Percentiles rank a stretch among this genome's conserved stretches.
Conservation (phyloP, 2,797 vertebrate genomes). For the Halcyon chelicuti region DNA sequence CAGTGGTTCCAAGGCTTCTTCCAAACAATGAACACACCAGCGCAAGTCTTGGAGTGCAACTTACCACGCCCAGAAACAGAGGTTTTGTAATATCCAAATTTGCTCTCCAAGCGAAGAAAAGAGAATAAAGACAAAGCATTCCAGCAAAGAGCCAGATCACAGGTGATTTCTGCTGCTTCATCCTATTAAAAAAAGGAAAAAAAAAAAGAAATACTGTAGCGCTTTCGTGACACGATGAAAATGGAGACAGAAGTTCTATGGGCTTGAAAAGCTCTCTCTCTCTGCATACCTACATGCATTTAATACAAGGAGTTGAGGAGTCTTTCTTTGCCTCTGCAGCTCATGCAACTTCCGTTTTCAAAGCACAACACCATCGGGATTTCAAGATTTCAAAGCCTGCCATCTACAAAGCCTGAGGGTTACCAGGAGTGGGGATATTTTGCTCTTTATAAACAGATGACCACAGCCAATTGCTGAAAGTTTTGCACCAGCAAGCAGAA, state of each 20-base stretch:
- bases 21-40: fast-evolving
- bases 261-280: background rate
- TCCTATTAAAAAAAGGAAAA: conserved; percentile 69
- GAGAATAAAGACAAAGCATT: conserved; percentile 91
- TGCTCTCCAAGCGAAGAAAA: conserved; percentile 97
- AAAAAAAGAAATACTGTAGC: background rate
- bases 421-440: background rate
- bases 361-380: background rate
- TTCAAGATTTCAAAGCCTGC: background rate
- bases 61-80: conserved; percentile 92
- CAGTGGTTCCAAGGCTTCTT: background rate
- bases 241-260: fast-evolving
- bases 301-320: background rate
- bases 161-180: conserved; percentile 64
- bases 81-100: conserved; percentile 94
- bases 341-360: background rate
- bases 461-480: background rate
- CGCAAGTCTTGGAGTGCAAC: conserved; percentile 12
- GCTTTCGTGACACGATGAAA: background rate
- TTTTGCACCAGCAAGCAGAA: background rate
- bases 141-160: conserved; percentile 84
- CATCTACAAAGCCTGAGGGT: background rate
- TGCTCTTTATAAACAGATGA: background rate
- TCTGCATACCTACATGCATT: background rate
- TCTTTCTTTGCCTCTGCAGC: background rate